Evolutionary conservation across 2,797 vertebrate genomes (phyloP).

Genomic region (Peromyscus eremicus): DNA sequence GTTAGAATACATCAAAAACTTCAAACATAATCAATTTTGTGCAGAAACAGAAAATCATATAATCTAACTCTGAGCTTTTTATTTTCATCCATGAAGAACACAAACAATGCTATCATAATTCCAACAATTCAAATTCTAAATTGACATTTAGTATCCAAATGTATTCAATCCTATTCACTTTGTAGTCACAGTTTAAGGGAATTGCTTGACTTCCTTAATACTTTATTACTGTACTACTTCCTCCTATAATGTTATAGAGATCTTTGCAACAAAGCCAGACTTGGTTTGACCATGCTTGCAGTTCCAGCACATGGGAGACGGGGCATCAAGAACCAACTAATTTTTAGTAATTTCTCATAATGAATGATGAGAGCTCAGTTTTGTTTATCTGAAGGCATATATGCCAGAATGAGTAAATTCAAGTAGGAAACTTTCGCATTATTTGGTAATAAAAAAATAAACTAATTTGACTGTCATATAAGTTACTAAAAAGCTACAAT

Average conservation of each 20-base stretch:
- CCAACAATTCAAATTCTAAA: not conserved
- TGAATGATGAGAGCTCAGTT: not conserved
- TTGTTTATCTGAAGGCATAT: not conserved
- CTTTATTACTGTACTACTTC: not conserved
- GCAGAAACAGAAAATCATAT: not conserved
- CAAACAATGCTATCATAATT: not conserved
- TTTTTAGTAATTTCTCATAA: constrained; percentile 1
- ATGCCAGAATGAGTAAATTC: not conserved
- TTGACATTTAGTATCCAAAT: constrained; percentile 1
- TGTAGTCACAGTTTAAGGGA: not conserved
- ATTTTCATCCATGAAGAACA: not conserved
- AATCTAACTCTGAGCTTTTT: not conserved
- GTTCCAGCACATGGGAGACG: not conserved
- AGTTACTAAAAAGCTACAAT: not conserved
- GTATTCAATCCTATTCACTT: not conserved
- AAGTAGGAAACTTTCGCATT: not conserved
- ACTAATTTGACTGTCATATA: not conserved
- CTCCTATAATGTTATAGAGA: not conserved
- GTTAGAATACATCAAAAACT: not conserved
- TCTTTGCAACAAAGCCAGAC: not conserved
- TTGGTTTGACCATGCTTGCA: not conserved
- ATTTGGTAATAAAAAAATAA: not conserved
- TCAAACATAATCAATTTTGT: constrained; percentile 23
- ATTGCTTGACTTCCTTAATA: not conserved
- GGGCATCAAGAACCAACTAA: not conserved